phyloP scores from a whole-genome alignment of 1,140 invertebrate genomes.

The Hyles euphorbiae region DNA sequence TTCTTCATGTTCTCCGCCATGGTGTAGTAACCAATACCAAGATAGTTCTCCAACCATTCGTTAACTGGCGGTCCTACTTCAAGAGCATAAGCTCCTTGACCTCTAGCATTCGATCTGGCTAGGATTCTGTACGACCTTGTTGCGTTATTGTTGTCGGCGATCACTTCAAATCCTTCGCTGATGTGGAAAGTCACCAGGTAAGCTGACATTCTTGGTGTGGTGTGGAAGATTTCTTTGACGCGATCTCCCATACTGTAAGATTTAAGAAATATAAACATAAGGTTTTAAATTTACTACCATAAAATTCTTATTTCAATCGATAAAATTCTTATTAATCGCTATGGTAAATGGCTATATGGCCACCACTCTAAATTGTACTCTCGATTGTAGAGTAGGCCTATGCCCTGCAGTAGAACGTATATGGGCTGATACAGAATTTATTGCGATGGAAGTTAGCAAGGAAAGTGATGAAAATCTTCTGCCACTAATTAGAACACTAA shows the following conservation, averaged over 20 bases:
- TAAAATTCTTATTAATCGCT: no score
- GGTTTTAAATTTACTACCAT: no score
- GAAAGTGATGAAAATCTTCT: not conserved
- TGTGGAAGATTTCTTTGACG: slow-evolving; percentile 75
- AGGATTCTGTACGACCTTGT: slow-evolving; percentile 80
- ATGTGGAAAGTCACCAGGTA: slow-evolving; percentile 86
- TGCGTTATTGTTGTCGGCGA: slow-evolving; percentile 41
- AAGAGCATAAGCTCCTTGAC: slow-evolving; percentile 79
- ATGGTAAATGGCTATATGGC: no score
- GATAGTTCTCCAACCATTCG: slow-evolving; percentile 56
- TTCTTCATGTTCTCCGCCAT: slow-evolving; percentile 70
- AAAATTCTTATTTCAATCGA: no score
- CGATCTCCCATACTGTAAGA: slow-evolving; percentile 46
- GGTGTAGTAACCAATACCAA: slow-evolving; percentile 54
- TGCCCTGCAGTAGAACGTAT: no score
- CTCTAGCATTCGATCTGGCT: slow-evolving; percentile 80
- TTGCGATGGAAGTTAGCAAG: not conserved
- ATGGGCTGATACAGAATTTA: no score
- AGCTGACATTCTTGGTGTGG: slow-evolving; percentile 88
- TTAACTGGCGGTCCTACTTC: slow-evolving; percentile 71
- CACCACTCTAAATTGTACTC: no score
- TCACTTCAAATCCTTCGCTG: slow-evolving; percentile 85
- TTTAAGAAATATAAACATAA: not conserved
- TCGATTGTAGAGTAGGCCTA: no score
- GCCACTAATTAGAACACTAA: not conserved